Base-by-base conservation (phyloP, 2,888 invertebrate species). In the Patella depressa region DNA sequence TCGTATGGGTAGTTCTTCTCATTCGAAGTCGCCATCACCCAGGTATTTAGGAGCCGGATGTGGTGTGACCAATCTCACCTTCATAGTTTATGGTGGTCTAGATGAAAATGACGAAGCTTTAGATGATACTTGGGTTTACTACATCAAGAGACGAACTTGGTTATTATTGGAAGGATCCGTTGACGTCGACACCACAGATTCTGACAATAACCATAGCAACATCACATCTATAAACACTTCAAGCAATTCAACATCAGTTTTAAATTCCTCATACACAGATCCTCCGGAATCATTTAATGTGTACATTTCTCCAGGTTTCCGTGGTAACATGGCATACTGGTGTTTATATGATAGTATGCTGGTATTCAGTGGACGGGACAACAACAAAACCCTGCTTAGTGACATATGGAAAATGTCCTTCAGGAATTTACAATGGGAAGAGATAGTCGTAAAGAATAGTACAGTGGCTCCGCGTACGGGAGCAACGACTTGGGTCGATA, bases 21-120 rank as follows among this genome's bases (percentile, higher is more conserved):
- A 17, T 12, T 74, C 75, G 29, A 45, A 53, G 12, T 75, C 79
- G 17, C 87, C 87, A 9, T 71, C 55, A 4, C 80, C 84, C 9
- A 74, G 88, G 19, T 84, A 85, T 57, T 82, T 85, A 15, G 82
- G 86, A 4, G 82, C 87, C n/a, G 80, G 82, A 2, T 89, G 89
- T 83, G 88, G 88, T 9, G 73, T 86, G 11, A 69, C 69, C 24
- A 73, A 80, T 29, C 57, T 76, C 15, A 82, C 84, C 34, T 79
- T 89, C 80, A 80, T 89, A 53, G 73, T 88, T 29, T 89, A 80
- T 82, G 89, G 88, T 14, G 89, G 89, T 11, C 79, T 85, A 12
- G 86, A 81, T 9, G 70, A 82, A 14, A 76, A 80, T n/a, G 85
- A 83, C 15, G 69, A 78, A 14, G 82, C 80, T 11, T 75, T 88